Percentiles rank a stretch among this genome's conserved stretches.
phyloP scores from a whole-genome alignment of 2,797 vertebrate species.

The Spinus pinus region DNA sequence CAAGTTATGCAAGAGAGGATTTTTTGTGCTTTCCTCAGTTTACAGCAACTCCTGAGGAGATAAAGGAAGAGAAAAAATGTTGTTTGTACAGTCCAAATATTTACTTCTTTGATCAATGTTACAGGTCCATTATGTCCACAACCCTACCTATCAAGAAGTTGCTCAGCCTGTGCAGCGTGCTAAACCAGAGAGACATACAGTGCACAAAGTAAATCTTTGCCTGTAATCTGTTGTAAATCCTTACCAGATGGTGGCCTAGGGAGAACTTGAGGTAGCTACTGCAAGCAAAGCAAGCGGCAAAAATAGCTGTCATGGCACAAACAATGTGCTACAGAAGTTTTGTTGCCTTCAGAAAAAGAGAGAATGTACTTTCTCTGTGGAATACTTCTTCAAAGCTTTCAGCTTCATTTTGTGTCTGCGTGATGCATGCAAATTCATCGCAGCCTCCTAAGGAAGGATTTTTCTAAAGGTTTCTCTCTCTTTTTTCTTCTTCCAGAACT shows the following conservation, averaged over 20 bases:
- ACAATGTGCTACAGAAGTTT: not conserved
- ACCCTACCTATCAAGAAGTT: not conserved
- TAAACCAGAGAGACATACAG: not conserved
- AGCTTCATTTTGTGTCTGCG: not conserved
- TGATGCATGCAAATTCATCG: conserved; percentile 32
- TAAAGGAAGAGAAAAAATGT: not conserved
- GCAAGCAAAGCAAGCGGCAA: not conserved
- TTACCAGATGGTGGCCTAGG: conserved; percentile 55
- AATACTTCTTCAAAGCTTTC: conserved; percentile 21
- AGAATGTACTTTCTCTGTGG: not conserved
- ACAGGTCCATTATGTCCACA: not conserved
- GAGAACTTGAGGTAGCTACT: conserved; percentile 20
- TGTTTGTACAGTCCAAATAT: not conserved
- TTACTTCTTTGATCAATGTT: not conserved
- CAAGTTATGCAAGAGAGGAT: not conserved
- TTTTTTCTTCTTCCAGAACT: conserved; percentile 20
- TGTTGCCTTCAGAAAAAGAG: not conserved
- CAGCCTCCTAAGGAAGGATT: not conserved
- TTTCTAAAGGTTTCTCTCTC: conserved; percentile 15
- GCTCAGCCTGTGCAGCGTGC: not conserved
- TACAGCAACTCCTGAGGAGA: not conserved
- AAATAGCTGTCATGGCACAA: not conserved
- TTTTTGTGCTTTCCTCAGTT: not conserved
- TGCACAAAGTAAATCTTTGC: not conserved
- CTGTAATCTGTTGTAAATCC: conserved; percentile 54